Conservation (phyloP, 2,797 vertebrate genomes). For the Leptoclinus maculatus region DNA sequence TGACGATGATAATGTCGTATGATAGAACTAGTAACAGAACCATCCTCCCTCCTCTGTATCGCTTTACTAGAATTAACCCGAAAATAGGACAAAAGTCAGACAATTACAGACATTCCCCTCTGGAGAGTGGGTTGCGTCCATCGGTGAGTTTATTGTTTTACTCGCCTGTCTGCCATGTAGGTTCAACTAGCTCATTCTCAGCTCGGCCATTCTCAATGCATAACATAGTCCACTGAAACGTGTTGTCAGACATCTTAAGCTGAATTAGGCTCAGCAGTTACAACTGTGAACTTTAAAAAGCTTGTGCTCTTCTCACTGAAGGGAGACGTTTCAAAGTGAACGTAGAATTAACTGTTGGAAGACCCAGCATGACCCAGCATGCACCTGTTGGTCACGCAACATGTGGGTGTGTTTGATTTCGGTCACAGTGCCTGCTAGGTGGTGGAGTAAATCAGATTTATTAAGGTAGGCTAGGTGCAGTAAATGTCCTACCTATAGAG, state of each 20-base stretch:
- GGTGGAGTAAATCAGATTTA: neutral
- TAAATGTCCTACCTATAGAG: neutral
- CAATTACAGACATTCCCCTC: neutral
- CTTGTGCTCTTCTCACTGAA: neutral
- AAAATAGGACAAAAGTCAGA: neutral
- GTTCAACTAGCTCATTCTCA: neutral
- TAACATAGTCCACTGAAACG: neutral
- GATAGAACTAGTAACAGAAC: neutral
- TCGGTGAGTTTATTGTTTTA: too few species aligned
- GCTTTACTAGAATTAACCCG: neutral
- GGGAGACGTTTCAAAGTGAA: too few species aligned
- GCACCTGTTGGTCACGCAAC: neutral
- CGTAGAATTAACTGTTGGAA: too few species aligned
- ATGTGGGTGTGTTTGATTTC: neutral
- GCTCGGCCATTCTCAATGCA: neutral
- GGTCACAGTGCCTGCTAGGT: neutral
- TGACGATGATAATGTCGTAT: neutral
- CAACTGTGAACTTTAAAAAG: neutral
- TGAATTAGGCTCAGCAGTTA: neutral
- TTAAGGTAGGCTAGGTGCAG: neutral
- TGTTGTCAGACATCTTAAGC: neutral
- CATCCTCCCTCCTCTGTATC: neutral
- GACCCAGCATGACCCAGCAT: neutral
- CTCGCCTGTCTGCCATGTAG: neutral
- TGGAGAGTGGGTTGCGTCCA: neutral